Evolutionary conservation across 2,888 invertebrate species (phyloP).

Genomic region (Caenorhabditis wallacei): DNA sequence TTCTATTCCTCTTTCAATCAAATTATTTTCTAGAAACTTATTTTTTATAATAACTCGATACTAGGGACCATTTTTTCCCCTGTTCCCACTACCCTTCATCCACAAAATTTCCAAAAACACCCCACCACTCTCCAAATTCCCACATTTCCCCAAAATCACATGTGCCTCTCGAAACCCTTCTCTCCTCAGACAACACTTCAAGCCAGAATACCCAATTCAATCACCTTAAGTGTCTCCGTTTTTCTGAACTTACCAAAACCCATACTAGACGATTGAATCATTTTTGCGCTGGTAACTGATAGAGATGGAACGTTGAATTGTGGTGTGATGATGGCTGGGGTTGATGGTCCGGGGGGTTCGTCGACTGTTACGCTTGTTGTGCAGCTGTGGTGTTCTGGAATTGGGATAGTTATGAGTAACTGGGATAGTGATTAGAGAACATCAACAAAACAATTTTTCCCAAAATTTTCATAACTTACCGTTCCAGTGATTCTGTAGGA

Average conservation of each 20-base stretch:
- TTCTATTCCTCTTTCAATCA: no score
- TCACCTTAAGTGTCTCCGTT: no score
- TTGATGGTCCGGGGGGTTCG: conserved; percentile 45
- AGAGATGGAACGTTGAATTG: conserved; percentile 34
- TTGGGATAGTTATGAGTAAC: no score
- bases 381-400: conserved; percentile 25
- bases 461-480: conserved; percentile 25
- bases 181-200: background rate
- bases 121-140: no score
- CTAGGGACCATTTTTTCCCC: no score
- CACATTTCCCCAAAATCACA: background rate
- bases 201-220: no score
- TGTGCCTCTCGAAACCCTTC: background rate
- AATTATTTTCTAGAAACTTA: no score
- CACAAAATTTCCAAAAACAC: no score
- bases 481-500: conserved; percentile 63
- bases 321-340: conserved; percentile 27
- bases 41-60: no score
- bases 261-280: conserved; percentile 73
- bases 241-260: conserved; percentile 69
- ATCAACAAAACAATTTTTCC: background rate
- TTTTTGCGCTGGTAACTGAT: conserved; percentile 52
- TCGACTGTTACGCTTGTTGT: conserved; percentile 17
- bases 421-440: background rate
- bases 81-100: no score